Percentiles rank a stretch among this genome's conserved stretches.
Conservation (phyloP, 1,140 invertebrate species). For the Rhopalosiphum maidis region DNA sequence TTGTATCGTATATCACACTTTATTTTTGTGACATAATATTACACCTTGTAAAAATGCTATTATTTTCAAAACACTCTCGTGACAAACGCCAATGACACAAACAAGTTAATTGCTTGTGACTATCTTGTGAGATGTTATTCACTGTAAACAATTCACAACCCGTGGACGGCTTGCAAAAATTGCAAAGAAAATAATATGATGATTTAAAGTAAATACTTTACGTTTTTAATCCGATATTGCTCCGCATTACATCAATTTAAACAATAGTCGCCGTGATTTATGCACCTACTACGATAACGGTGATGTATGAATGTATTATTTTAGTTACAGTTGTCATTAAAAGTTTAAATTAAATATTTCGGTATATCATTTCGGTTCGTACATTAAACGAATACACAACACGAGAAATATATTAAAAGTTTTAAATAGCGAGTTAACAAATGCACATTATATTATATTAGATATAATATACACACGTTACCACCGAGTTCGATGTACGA, state of each 20-base stretch:
- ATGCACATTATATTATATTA: background rate
- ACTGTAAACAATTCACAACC: background rate
- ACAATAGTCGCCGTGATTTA: background rate
- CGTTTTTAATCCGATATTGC: background rate
- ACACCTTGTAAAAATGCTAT: background rate
- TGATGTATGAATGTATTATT: background rate
- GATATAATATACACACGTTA: background rate
- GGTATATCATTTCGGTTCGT: background rate
- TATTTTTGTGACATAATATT: conserved; percentile 1
- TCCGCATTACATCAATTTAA: background rate
- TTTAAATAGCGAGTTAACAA: background rate
- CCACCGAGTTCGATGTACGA: background rate
- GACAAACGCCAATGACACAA: background rate
- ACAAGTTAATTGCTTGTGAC: background rate
- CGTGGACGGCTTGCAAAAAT: background rate
- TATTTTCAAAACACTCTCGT: background rate
- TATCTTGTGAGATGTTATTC: background rate
- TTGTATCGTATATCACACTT: background rate
- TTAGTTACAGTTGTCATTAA: background rate
- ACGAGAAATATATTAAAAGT: conserved; percentile 11
- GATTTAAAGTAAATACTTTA: background rate
- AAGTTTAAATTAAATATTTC: conserved; percentile 8
- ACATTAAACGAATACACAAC: background rate
- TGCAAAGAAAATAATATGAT: background rate
- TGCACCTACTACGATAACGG: background rate